Conservation (phyloP, 2,888 invertebrate genomes). For the Muscina levida region DNA sequence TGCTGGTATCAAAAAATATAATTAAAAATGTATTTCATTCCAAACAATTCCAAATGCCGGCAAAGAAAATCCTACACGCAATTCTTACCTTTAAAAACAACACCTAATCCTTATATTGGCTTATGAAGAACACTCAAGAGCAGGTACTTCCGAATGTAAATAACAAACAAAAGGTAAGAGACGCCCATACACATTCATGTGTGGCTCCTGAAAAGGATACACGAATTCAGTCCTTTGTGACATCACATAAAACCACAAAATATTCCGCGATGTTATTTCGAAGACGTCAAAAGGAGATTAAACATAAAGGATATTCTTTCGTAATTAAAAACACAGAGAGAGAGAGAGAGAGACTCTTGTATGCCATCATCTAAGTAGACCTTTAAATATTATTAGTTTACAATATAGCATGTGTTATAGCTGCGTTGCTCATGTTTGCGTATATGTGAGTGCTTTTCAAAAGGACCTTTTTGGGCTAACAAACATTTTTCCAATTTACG, state of each 20-base stretch:
- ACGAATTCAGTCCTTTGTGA: no score
- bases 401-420: neutral
- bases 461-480: conserved; percentile 24
- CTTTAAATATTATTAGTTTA: neutral
- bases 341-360: neutral
- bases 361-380: neutral
- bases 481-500: conserved; percentile 39
- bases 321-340: neutral
- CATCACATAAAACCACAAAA: neutral
- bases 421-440: neutral
- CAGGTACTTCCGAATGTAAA: no score
- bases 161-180: no score
- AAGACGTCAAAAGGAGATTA: neutral
- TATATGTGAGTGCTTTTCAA: conserved; percentile 14
- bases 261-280: conserved; percentile 2
- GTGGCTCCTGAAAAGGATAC: no score
- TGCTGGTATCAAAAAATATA: no score
- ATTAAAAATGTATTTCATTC: no score
- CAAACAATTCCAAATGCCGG: no score
- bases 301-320: conserved; percentile 3
- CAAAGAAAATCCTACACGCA: no score
- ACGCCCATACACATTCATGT: no score
- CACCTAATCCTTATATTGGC: no score
- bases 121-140: no score
- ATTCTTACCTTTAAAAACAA: no score